Percentiles rank a stretch among this genome's conserved stretches.
Evolutionary conservation across 2,797 vertebrate genomes (phyloP).

Genomic region (Phoxinus dragarum): DNA sequence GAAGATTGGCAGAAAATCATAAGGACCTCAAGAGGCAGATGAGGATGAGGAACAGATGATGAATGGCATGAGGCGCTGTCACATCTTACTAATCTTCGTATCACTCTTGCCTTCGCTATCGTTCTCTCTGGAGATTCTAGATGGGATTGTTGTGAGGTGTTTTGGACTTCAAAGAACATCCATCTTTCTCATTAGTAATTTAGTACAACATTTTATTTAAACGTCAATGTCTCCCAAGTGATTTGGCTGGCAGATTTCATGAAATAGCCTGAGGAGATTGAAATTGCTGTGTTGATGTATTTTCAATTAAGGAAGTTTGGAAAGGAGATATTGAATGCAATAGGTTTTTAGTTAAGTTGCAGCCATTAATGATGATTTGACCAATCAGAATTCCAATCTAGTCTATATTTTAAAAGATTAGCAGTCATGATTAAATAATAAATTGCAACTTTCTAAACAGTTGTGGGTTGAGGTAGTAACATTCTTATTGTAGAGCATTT

Average conservation of each 20-base stretch:
- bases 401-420: neutral
- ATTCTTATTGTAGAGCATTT: neutral
- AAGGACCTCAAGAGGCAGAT: constrained; percentile 34
- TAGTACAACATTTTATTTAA: constrained; percentile 3
- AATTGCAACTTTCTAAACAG: neutral
- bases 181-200: constrained; percentile 15
- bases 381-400: neutral
- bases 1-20: constrained; percentile 38
- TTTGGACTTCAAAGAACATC: constrained; percentile 20
- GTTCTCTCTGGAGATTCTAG: constrained; percentile 9
- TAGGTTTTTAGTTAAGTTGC: neutral
- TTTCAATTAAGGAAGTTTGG: neutral
- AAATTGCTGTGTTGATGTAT: neutral
- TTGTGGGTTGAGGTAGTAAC: neutral
- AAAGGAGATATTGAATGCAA: neutral
- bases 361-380: neutral
- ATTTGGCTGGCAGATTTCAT: neutral
- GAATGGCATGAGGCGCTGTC: constrained; percentile 28
- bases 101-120: neutral
- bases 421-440: neutral
- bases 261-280: neutral
- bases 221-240: neutral
- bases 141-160: constrained; percentile 8
- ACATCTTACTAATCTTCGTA: constrained; percentile 20
- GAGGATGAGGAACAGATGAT: constrained; percentile 49